A percentile compares a stretch with the other conserved stretches of the same genome.
phyloP scores from a whole-genome alignment of 1,140 invertebrate species.

The Rhagoletis pomonella region DNA sequence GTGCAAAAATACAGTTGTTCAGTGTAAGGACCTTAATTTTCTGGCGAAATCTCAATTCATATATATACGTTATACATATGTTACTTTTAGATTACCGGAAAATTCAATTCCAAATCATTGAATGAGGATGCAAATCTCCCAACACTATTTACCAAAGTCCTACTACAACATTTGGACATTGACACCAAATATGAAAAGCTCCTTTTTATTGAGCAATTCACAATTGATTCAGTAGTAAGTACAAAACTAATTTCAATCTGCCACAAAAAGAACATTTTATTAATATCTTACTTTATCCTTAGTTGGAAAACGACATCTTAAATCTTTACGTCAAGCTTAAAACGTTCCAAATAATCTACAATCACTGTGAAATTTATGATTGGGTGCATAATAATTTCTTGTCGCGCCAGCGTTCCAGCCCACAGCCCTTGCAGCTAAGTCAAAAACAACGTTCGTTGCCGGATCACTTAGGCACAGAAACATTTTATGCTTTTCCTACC shows the following conservation, averaged over 20 bases:
- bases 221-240: conserved; percentile 83
- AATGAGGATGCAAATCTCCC: conserved; percentile 74
- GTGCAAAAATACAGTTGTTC: conserved; percentile 76
- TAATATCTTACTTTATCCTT: conserved; percentile 60
- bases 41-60: not conserved
- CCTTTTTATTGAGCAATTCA: conserved; percentile 80
- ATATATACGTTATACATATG: not conserved
- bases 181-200: conserved; percentile 78
- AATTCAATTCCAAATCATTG: conserved; percentile 70
- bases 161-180: conserved; percentile 80
- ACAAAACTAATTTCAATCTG: not conserved
- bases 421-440: conserved; percentile 62
- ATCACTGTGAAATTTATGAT: conserved; percentile 79
- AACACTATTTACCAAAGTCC: conserved; percentile 79
- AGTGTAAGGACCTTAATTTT: conserved; percentile 57
- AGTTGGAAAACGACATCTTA: conserved; percentile 81
- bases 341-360: conserved; percentile 81
- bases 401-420: conserved; percentile 62
- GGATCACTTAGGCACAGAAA: conserved; percentile 59
- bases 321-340: conserved; percentile 82
- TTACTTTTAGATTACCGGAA: conserved; percentile 65
- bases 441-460: conserved; percentile 66
- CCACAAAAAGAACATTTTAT: not conserved
- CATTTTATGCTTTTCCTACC: conserved; percentile 29
- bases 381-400: conserved; percentile 77